A percentile compares a stretch with the other conserved stretches of the same genome.
phyloP scores from a whole-genome alignment of 2,888 invertebrate species.

The Ochropleura leucogaster region DNA sequence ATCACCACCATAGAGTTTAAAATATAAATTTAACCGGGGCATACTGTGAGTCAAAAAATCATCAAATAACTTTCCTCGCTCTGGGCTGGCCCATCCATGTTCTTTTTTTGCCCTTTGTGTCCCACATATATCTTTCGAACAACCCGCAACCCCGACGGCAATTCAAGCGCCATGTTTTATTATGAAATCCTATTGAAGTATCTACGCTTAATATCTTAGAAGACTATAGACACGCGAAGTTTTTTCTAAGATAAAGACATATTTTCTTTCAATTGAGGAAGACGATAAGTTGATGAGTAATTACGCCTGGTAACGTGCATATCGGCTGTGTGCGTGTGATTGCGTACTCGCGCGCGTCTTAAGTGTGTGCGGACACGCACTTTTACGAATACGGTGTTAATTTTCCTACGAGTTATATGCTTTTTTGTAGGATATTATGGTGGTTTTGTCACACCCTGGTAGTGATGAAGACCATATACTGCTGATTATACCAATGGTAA shows the following conservation, averaged over 20 bases:
- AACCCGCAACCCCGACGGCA: background rate
- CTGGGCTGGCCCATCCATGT: too few relatives aligned
- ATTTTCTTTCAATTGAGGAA: constrained; percentile 43
- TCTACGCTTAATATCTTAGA: constrained; percentile 15
- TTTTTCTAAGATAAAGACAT: constrained; percentile 27
- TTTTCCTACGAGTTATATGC: background rate
- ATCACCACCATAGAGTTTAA: background rate
- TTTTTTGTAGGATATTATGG: background rate
- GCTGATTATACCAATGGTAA: background rate
- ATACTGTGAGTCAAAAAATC: too few relatives aligned
- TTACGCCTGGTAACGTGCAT: constrained; percentile 26
- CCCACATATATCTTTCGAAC: too few relatives aligned
- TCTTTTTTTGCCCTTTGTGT: too few relatives aligned
- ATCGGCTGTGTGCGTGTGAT: constrained; percentile 22
- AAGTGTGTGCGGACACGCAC: constrained; percentile 43
- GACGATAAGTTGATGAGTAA: constrained; percentile 39
- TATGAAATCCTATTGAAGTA: constrained; percentile 13
- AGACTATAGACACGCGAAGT: constrained; percentile 22
- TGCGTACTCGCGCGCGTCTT: constrained; percentile 39
- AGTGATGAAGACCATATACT: too few relatives aligned
- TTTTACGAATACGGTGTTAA: constrained; percentile 10
- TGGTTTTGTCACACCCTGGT: background rate
- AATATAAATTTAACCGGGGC: too few relatives aligned
- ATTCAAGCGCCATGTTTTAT: background rate
- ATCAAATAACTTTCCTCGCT: too few relatives aligned